These are phyloP conservation scores for Pseudomyrmex pallidus DNA, from an alignment of 1,140 invertebrate genomes.

Conservation along the genomic window DNA sequence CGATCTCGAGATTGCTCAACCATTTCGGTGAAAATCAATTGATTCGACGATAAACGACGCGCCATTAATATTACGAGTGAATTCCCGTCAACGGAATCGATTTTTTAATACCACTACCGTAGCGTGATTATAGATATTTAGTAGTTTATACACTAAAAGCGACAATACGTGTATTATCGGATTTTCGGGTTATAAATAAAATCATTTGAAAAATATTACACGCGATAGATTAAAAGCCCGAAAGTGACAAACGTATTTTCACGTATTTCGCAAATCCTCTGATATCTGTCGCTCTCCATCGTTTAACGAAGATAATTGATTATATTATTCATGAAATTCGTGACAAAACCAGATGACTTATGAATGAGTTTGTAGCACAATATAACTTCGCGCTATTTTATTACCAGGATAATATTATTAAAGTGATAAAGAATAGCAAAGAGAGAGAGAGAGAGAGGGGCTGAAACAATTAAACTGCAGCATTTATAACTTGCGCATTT, in stretches of 20 bases:
- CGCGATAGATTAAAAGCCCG: background rate
- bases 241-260: background rate
- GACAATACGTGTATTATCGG: background rate
- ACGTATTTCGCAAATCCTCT: background rate
- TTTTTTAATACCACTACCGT: slow-evolving; percentile 9
- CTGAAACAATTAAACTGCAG: slow-evolving; percentile 5
- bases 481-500: background rate
- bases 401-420: background rate
- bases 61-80: slow-evolving; percentile 22
- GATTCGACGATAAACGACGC: slow-evolving; percentile 35
- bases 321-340: background rate
- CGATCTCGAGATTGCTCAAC: background rate
- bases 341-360: background rate
- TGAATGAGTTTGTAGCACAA: background rate
- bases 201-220: background rate
- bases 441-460: too few species aligned
- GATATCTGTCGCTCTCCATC: background rate
- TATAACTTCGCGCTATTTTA: background rate
- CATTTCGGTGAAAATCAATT: slow-evolving; percentile 31
- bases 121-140: slow-evolving; percentile 27
- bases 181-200: slow-evolving; percentile 21
- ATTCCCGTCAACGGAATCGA: slow-evolving; percentile 25
- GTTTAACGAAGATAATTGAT: slow-evolving; percentile 3
- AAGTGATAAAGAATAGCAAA: background rate
- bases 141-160: slow-evolving; percentile 1